Evolutionary conservation across 2,113 vertebrate species (phyloP).

Genomic region (Cnemophilus loriae): DNA sequence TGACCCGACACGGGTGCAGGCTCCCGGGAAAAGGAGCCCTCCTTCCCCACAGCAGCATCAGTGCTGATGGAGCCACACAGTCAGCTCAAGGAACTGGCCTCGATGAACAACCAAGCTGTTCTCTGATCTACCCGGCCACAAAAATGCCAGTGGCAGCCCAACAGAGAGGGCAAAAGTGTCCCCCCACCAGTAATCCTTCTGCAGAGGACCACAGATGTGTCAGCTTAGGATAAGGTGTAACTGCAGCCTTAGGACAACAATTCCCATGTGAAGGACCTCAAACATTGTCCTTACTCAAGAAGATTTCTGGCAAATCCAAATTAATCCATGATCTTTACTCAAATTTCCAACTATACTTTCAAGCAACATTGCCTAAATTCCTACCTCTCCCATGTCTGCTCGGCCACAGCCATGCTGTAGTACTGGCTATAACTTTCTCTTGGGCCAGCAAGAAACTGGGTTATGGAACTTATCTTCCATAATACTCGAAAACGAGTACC

Average conservation of each 20-base stretch:
- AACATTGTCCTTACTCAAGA: background rate
- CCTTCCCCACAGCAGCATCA: background rate
- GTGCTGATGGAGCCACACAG: background rate
- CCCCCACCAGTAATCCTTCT: background rate
- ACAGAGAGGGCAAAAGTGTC: fast-evolving
- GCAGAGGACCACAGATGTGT: background rate
- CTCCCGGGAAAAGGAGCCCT: background rate
- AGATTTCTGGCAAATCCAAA: background rate
- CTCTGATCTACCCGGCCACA: too few species aligned
- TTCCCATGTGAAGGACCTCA: background rate
- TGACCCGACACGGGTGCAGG: fast-evolving
- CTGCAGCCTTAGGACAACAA: background rate
- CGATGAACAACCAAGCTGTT: background rate
- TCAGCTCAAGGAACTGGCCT: background rate
- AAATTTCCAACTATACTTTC: background rate
- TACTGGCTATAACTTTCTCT: background rate
- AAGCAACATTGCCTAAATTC: background rate
- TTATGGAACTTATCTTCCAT: background rate
- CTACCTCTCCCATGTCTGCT: fast-evolving
- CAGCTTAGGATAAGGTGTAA: background rate
- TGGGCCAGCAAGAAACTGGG: background rate
- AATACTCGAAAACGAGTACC: background rate
- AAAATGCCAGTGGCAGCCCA: background rate
- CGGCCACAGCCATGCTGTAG: background rate
- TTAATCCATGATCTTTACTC: background rate